Percentiles rank a stretch among this genome's conserved stretches.
Conservation (phyloP, 1,140 invertebrate species). For the Chironomus tepperi region DNA sequence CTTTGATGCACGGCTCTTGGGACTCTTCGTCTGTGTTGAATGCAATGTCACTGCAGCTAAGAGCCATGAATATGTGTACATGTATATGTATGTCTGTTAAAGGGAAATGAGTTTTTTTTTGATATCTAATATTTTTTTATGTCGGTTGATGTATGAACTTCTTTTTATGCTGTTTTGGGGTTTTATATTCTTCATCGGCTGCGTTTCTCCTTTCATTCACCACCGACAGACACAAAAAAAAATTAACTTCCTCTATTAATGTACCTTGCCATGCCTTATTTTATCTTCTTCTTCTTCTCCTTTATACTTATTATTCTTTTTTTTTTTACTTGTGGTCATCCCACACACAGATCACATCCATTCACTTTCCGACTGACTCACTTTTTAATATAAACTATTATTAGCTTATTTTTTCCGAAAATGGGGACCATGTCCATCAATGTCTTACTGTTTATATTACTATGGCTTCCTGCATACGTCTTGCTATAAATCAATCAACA, state of each 20-base stretch:
- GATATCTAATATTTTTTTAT: neutral
- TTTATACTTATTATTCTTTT: neutral
- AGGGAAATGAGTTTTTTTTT: conserved; percentile 1
- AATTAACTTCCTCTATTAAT: conserved; percentile 8
- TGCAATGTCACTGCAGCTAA: too few relatives aligned
- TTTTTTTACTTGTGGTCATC: neutral
- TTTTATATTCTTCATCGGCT: neutral
- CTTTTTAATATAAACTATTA: too few relatives aligned
- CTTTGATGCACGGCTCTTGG: conserved; percentile 4
- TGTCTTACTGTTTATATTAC: too few relatives aligned
- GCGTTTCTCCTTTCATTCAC: neutral
- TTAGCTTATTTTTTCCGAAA: too few relatives aligned
- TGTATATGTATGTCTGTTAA: neutral
- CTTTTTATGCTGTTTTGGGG: neutral
- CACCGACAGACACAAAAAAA: conserved; percentile 12
- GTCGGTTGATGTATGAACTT: neutral
- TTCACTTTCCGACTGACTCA: neutral
- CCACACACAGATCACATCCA: neutral
- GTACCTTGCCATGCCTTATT: neutral
- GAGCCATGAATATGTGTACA: too few relatives aligned
- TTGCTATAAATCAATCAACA: too few relatives aligned
- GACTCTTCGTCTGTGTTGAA: neutral
- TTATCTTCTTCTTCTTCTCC: neutral
- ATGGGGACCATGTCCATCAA: too few relatives aligned
- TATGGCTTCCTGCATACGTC: too few relatives aligned